A percentile compares a stretch with the other conserved stretches of the same genome.
Evolutionary conservation across 2,797 vertebrate genomes (phyloP).

Genomic region (Crocodylus rhombifer): DNA sequence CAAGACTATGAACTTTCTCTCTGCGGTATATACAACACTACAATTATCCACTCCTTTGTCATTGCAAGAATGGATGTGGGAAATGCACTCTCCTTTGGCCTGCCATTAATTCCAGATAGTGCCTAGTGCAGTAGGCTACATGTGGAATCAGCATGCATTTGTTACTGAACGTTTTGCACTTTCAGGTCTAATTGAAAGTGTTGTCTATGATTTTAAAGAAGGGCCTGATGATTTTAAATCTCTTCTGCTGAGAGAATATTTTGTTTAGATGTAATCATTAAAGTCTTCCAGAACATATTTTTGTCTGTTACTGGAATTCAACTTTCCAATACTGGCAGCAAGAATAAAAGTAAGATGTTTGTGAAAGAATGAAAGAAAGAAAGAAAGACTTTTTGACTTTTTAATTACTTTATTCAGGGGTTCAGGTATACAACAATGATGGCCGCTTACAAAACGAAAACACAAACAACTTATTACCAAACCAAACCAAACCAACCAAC

Average conservation of each 20-base stretch:
- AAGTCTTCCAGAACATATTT: neutral
- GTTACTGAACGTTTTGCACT: neutral
- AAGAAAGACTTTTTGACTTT: no score
- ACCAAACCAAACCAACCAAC: neutral
- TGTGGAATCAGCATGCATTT: neutral
- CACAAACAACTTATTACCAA: no score
- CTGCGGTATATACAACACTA: neutral
- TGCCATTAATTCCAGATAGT: neutral
- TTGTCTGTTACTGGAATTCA: neutral
- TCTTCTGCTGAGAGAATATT: neutral
- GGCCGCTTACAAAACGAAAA: no score
- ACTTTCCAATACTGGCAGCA: slow-evolving; percentile 5
- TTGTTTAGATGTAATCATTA: neutral
- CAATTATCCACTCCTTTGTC: neutral
- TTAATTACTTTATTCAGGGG: no score
- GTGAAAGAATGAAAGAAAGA: neutral
- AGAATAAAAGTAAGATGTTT: neutral
- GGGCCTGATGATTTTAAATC: neutral
- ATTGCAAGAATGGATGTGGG: neutral
- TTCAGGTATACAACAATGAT: no score
- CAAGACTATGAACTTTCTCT: neutral
- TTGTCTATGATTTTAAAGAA: neutral
- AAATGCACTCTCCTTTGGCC: neutral
- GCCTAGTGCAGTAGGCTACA: neutral
- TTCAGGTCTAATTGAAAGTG: neutral